Conservation (phyloP, 2,797 vertebrate genomes). For the Sebastes aleutianus region DNA sequence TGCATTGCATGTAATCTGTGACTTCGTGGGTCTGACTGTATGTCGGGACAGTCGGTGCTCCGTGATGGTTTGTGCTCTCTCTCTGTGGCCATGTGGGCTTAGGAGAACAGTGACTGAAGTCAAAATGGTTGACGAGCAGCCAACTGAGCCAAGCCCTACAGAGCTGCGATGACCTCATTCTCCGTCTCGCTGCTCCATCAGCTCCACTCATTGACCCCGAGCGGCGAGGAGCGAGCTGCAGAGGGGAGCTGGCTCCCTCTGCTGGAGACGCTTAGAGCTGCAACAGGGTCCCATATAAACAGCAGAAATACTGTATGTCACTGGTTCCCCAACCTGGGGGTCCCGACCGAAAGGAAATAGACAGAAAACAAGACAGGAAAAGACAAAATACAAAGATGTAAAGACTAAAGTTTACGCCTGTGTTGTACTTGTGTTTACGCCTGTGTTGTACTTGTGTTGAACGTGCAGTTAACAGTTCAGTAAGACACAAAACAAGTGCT, state of each 20-base stretch:
- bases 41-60: neutral
- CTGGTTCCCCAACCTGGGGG: no score
- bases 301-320: neutral
- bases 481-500: conserved; percentile 28
- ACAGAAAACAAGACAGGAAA: no score
- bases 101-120: conserved; percentile 40
- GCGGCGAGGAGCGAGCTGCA: neutral
- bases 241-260: conserved; percentile 42
- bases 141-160: conserved; percentile 68
- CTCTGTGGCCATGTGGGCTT: conserved; percentile 21
- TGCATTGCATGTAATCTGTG: neutral
- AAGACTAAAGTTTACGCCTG: no score
- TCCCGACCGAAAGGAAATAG: no score
- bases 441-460: neutral
- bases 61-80: neutral
- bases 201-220: conserved; percentile 51
- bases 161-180: conserved; percentile 70
- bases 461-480: neutral
- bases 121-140: conserved; percentile 52
- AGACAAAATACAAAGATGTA: rapidly evolving
- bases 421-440: no score
- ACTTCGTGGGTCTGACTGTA: neutral
- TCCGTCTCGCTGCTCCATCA: conserved; percentile 52
- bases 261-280: neutral
- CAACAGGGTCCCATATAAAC: neutral